Evolutionary conservation across 2,797 vertebrate genomes (phyloP).

Genomic region (Myripristis jacobus): DNA sequence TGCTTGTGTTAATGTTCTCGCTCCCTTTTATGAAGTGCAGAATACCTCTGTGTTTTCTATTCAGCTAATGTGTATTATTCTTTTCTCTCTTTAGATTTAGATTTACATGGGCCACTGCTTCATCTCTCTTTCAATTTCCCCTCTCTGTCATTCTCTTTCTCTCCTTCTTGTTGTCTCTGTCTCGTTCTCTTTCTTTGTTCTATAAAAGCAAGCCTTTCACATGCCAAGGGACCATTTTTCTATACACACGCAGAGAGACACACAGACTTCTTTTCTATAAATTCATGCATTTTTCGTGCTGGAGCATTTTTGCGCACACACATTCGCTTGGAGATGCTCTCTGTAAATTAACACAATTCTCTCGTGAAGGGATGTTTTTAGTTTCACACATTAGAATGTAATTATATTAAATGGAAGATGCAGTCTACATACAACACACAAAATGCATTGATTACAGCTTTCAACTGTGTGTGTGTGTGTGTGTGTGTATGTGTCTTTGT

Average conservation of each 20-base stretch:
- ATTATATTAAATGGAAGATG: background rate
- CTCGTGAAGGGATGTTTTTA: slow-evolving; percentile 4
- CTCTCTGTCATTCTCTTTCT: slow-evolving; percentile 19
- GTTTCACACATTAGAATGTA: background rate
- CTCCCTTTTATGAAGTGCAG: slow-evolving; percentile 43
- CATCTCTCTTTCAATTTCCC: slow-evolving; percentile 34
- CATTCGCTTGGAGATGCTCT: background rate
- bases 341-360: background rate
- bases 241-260: background rate
- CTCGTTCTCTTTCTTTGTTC: slow-evolving; percentile 54
- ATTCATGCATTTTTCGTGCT: slow-evolving; percentile 12
- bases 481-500: slow-evolving; percentile 13
- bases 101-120: slow-evolving; percentile 51
- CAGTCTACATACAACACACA: background rate
- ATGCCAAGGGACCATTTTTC: slow-evolving; percentile 42
- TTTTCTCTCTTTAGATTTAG: slow-evolving; percentile 56
- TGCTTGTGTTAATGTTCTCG: slow-evolving; percentile 27
- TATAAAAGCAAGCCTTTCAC: slow-evolving; percentile 30
- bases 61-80: slow-evolving; percentile 54
- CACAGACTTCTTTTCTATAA: slow-evolving; percentile 7
- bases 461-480: background rate
- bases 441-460: background rate
- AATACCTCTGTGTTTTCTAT: slow-evolving; percentile 65
- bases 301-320: background rate
- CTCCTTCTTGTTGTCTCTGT: slow-evolving; percentile 11